Evolutionary conservation across 2,797 vertebrate species (phyloP).

Genomic region (Malacoraja senta): DNA sequence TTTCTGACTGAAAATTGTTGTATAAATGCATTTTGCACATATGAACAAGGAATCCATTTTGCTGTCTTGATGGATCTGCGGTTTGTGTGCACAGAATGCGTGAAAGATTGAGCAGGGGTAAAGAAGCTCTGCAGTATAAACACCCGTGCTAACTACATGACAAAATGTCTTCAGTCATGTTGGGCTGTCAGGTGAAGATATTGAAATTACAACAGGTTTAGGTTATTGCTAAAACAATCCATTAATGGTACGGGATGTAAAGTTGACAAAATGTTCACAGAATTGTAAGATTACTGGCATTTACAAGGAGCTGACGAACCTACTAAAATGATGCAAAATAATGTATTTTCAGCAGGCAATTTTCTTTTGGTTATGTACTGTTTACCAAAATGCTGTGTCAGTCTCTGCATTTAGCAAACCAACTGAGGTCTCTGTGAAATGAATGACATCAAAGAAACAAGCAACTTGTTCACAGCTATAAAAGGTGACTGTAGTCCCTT

Average conservation of each 20-base stretch:
- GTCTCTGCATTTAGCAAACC: slow-evolving; percentile 20
- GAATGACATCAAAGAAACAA: slow-evolving; percentile 49
- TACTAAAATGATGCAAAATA: slow-evolving; percentile 28
- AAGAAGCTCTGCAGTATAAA: not conserved
- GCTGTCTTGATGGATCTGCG: not conserved
- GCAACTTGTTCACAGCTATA: slow-evolving; percentile 45
- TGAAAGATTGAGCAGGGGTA: not conserved
- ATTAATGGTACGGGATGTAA: slow-evolving; percentile 1
- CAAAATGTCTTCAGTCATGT: not conserved
- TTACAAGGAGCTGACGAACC: not conserved
- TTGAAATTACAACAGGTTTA: not conserved
- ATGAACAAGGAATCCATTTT: slow-evolving; percentile 7
- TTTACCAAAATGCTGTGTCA: slow-evolving; percentile 39
- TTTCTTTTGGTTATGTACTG: slow-evolving; percentile 40
- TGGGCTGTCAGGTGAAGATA: not conserved
- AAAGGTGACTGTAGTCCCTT: slow-evolving; percentile 39
- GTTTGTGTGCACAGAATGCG: not conserved
- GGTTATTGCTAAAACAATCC: not conserved
- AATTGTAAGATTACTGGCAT: slow-evolving; percentile 8
- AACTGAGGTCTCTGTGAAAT: slow-evolving; percentile 39
- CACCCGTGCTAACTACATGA: not conserved
- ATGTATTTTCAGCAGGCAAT: slow-evolving; percentile 42
- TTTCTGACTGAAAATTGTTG: slow-evolving; percentile 18
- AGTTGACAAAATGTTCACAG: not conserved
- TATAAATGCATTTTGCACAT: not conserved